Conservation (phyloP, 2,113 vertebrate species). For the Triplophysa dalaica region DNA sequence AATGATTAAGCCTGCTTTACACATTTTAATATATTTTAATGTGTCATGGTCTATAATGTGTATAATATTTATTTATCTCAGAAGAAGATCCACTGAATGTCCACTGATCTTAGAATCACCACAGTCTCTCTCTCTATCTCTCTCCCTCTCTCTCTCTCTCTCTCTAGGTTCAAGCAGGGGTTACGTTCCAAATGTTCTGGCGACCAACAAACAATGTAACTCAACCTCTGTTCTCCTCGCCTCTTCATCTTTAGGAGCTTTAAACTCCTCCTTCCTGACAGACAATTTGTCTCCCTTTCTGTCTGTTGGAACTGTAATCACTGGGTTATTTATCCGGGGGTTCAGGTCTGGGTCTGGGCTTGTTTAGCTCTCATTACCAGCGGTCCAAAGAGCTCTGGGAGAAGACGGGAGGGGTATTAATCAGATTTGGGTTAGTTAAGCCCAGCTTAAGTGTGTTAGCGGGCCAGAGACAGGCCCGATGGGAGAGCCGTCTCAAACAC, state of each 20-base stretch:
- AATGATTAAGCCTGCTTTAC: too few relatives aligned
- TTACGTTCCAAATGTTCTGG: conserved; percentile 38
- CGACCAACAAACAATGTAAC: conserved; percentile 38
- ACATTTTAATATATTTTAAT: too few relatives aligned
- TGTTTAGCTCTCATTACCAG: conserved; percentile 48
- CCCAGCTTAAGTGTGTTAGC: conserved; percentile 51
- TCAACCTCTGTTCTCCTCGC: conserved; percentile 17
- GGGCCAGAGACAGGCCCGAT: conserved; percentile 36
- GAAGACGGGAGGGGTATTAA: conserved; percentile 39
- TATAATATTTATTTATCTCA: too few relatives aligned
- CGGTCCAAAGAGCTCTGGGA: conserved; percentile 6
- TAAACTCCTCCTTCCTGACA: conserved; percentile 36
- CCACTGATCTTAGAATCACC: background rate
- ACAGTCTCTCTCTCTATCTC: background rate
- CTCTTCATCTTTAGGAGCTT: conserved; percentile 30
- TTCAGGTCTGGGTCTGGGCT: conserved; percentile 49
- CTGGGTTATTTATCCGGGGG: conserved; percentile 31
- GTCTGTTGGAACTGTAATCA: conserved; percentile 10
- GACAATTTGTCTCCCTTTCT: conserved; percentile 36
- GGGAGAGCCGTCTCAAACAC: conserved; percentile 42
- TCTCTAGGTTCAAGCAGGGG: conserved; percentile 29
- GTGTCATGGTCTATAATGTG: too few relatives aligned
- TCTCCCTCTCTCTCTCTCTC: conserved; percentile 1
- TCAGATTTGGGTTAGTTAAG: conserved; percentile 48
- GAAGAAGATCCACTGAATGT: conserved; percentile 1